Conservation (phyloP, 2,888 invertebrate genomes). For the Clistopyga incitator region DNA sequence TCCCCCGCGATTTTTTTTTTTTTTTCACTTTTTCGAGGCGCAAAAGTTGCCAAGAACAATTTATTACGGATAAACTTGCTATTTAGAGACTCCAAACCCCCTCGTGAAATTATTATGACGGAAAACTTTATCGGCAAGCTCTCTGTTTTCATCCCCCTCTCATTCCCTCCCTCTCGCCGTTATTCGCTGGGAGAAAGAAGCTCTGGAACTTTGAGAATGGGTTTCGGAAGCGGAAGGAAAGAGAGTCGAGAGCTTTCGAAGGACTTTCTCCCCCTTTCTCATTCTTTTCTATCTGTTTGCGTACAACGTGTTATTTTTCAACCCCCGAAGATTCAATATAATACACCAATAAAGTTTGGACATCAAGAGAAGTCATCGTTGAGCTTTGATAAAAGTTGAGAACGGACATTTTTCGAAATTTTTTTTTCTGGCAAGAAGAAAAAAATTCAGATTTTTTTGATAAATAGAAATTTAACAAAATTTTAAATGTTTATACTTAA, state of each 20-base stretch:
- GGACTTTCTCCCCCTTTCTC: neutral
- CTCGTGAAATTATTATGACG: conserved; percentile 68
- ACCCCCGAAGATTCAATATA: conserved; percentile 32
- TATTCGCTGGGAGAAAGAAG: conserved; percentile 16
- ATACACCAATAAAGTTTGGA: conserved; percentile 40
- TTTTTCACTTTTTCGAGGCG: conserved; percentile 46
- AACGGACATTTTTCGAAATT: too few relatives aligned
- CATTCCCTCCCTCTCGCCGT: neutral
- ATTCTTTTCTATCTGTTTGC: conserved; percentile 27
- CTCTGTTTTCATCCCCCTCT: neutral
- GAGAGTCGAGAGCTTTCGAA: conserved; percentile 38
- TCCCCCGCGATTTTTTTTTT: conserved; percentile 14
- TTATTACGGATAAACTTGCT: conserved; percentile 73
- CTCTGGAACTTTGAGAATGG: conserved; percentile 49
- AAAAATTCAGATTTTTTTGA: too few relatives aligned
- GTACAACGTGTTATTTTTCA: conserved; percentile 22
- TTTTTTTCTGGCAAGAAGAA: too few relatives aligned
- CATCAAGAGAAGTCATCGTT: conserved; percentile 14
- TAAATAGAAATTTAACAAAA: too few relatives aligned
- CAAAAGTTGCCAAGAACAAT: conserved; percentile 71
- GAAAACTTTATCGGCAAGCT: conserved; percentile 66
- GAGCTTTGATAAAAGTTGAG: neutral
- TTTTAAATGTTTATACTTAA: too few relatives aligned
- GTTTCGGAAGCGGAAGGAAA: conserved; percentile 61
- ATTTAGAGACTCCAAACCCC: conserved; percentile 62